These are phyloP conservation scores for Megamerina dolium DNA, from an alignment of 2,888 invertebrate species.

Conservation along the genomic window DNA sequence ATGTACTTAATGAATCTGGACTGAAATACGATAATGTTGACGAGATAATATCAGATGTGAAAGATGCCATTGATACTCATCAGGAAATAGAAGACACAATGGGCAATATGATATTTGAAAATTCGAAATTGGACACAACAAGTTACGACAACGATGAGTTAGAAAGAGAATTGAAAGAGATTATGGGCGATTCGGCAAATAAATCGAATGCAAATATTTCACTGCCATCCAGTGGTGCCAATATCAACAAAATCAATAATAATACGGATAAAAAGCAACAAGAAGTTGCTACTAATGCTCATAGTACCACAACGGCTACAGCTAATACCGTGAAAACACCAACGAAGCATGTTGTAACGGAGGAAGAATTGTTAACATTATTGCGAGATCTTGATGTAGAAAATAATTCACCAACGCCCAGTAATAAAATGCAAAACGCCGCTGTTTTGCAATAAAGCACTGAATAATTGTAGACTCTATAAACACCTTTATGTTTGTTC, in stretches of 20 bases:
- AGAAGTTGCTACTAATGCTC: too few relatives aligned
- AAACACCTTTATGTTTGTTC: too few relatives aligned
- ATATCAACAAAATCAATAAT: not conserved
- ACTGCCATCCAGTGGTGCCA: not conserved
- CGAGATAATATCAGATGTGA: slow-evolving; percentile 67
- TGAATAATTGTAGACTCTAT: too few relatives aligned
- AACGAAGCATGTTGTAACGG: too few relatives aligned
- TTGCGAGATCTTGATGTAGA: slow-evolving; percentile 37
- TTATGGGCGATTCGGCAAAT: slow-evolving; percentile 47
- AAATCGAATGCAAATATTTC: not conserved
- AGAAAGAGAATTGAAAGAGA: slow-evolving; percentile 60
- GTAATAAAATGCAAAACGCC: not conserved
- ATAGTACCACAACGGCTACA: too few relatives aligned
- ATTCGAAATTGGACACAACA: slow-evolving; percentile 4
- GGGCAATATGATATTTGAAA: slow-evolving; percentile 46
- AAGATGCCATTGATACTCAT: slow-evolving; percentile 56
- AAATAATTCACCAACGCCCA: slow-evolving; percentile 24
- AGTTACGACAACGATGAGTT: slow-evolving; percentile 51
- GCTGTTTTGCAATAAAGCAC: not conserved
- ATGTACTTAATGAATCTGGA: slow-evolving; percentile 57
- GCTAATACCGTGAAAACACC: too few relatives aligned
- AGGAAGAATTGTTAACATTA: slow-evolving; percentile 38
- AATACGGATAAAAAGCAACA: slow-evolving; percentile 13
- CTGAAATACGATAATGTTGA: slow-evolving; percentile 64
- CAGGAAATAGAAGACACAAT: slow-evolving; percentile 56